Conservation (phyloP, 2,888 invertebrate species). For the Drosophila fungiperda region DNA sequence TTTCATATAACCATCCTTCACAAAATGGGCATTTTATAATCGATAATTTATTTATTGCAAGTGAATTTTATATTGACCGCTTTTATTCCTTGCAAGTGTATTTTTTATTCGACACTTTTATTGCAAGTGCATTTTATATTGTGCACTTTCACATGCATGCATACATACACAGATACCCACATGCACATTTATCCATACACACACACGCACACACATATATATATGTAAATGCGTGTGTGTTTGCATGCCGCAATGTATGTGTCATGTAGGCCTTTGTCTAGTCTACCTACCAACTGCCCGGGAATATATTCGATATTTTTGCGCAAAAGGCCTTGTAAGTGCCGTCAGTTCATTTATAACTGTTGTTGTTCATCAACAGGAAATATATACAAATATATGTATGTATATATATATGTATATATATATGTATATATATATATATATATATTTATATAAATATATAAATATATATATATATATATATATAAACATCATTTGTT, state of each 20-base stretch:
- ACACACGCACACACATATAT: not conserved
- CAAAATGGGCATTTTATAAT: not conserved
- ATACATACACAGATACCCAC: not conserved
- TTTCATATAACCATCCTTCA: not conserved
- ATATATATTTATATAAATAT: not conserved
- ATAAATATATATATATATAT: not conserved
- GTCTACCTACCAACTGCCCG: constrained; percentile 1
- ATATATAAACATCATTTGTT: constrained; percentile 4
- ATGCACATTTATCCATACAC: not conserved
- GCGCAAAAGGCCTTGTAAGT: constrained; percentile 12
- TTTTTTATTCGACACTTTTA: not conserved
- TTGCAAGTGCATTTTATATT: not conserved
- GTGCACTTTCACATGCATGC: not conserved
- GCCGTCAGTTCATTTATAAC: not conserved
- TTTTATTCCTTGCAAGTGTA: not conserved
- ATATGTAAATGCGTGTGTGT: not conserved
- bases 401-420: not conserved
- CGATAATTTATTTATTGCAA: not conserved
- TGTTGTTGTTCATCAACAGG: not conserved
- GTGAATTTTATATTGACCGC: not conserved
- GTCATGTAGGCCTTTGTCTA: not conserved
- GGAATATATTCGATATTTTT: constrained; percentile 7
- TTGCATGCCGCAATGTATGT: not conserved
- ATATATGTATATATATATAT: not conserved
- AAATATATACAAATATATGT: not conserved